phyloP scores from a whole-genome alignment of 2,888 invertebrate genomes.

The Alloplasta piceator region DNA sequence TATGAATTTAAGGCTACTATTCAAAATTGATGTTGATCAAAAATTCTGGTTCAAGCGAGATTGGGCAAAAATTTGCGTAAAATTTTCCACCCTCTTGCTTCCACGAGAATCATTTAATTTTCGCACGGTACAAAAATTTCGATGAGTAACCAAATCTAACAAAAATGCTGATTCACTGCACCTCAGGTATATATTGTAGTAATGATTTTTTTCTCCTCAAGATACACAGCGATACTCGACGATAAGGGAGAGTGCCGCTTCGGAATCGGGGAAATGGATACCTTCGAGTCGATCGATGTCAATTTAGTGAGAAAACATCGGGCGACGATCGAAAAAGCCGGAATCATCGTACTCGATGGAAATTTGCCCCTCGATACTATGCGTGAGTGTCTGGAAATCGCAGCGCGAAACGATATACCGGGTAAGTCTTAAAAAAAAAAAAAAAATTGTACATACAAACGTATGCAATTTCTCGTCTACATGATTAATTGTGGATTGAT shows the following conservation, averaged over 20 bases:
- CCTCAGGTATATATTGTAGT: constrained; percentile 66
- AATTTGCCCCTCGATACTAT: constrained; percentile 90
- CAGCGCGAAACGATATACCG: constrained; percentile 87
- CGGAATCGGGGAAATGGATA: constrained; percentile 93
- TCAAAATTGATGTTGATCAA: too few relatives aligned
- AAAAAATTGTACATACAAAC: background rate
- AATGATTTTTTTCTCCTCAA: constrained; percentile 83
- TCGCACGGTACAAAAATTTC: too few relatives aligned
- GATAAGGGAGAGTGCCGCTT: constrained; percentile 90
- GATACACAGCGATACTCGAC: constrained; percentile 91
- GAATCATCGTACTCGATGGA: constrained; percentile 93
- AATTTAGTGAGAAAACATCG: constrained; percentile 87
- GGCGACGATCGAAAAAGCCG: constrained; percentile 86
- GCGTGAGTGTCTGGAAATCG: constrained; percentile 86
- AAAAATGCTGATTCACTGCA: too few relatives aligned
- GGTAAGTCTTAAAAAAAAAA: constrained; percentile 84
- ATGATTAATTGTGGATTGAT: constrained; percentile 6
- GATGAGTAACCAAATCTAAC: too few relatives aligned
- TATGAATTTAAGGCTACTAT: too few relatives aligned
- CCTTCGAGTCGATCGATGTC: constrained; percentile 89
- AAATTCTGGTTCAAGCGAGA: too few relatives aligned
- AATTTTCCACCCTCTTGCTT: too few relatives aligned
- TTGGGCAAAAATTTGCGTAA: too few relatives aligned
- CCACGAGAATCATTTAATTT: too few relatives aligned
- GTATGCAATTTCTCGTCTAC: background rate